Evolutionary conservation across 2,888 invertebrate genomes (phyloP).

Genomic region (Microctonus brassicae): DNA sequence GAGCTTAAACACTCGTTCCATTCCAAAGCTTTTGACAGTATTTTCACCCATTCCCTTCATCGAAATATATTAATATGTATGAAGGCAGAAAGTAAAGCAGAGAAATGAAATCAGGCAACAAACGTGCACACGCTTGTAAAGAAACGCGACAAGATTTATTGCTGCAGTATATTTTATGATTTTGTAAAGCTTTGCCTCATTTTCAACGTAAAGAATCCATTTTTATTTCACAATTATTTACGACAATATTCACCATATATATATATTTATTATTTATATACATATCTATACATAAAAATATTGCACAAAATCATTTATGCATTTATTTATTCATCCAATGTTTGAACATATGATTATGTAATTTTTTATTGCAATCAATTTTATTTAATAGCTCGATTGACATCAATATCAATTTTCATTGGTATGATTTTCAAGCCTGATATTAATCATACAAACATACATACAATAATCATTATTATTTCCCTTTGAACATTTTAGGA

Average conservation of each 20-base stretch:
- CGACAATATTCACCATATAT: neutral
- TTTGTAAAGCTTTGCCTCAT: slow-evolving; percentile 1
- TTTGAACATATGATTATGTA: no score
- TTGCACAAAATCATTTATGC: no score
- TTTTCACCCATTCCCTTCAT: slow-evolving; percentile 37
- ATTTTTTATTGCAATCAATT: no score
- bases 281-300: no score
- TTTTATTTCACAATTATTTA: neutral
- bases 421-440: no score
- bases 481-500: neutral
- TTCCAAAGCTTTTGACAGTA: slow-evolving; percentile 15
- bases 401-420: no score
- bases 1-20: slow-evolving; percentile 40
- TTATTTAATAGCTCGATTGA: no score
- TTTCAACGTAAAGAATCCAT: no score
- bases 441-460: no score
- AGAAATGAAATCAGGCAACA: slow-evolving; percentile 39
- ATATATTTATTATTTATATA: no score
- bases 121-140: slow-evolving; percentile 25
- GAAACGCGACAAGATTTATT: slow-evolving; percentile 41
- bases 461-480: neutral
- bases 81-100: slow-evolving; percentile 32
- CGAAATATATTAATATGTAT: slow-evolving; percentile 45
- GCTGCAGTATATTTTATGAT: slow-evolving; percentile 41
- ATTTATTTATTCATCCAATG: no score